phyloP scores from a whole-genome alignment of 1,140 invertebrate species.

The Colletes gigas region DNA sequence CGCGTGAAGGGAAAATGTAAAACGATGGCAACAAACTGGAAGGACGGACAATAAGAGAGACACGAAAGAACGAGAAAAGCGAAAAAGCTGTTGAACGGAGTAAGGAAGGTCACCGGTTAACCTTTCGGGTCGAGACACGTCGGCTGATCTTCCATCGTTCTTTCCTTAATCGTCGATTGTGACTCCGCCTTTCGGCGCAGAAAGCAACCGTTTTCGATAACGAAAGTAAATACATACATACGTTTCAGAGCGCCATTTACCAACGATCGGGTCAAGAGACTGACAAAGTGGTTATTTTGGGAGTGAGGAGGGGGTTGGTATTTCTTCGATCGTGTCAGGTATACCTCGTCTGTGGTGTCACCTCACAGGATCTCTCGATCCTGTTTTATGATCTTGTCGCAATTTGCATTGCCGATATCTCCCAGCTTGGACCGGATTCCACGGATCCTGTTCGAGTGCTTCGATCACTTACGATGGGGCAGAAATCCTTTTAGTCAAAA shows the following conservation, averaged over 20 bases:
- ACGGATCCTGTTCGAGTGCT: background rate
- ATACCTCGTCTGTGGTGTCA: too few species aligned
- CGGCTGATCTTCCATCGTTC: conserved; percentile 10
- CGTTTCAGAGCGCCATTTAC: too few species aligned
- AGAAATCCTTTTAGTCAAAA: too few species aligned
- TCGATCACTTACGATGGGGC: background rate
- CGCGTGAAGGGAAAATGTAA: conserved; percentile 27
- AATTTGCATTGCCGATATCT: background rate
- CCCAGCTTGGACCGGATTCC: background rate
- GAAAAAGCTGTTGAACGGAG: conserved; percentile 19
- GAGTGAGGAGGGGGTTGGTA: background rate
- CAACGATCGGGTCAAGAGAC: too few species aligned
- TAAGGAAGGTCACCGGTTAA: conserved; percentile 68
- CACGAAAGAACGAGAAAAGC: conserved; percentile 29
- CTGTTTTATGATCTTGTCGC: background rate
- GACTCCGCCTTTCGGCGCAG: conserved; percentile 9
- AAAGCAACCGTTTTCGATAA: background rate
- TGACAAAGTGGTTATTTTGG: too few species aligned
- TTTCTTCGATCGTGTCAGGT: background rate
- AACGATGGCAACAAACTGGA: background rate
- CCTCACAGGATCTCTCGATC: background rate
- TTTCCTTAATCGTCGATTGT: background rate
- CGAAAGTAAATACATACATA: too few species aligned
- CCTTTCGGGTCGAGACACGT: conserved; percentile 56
- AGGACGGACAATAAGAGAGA: conserved; percentile 43